phyloP scores from a whole-genome alignment of 2,797 vertebrate genomes.

The Epinephelus malabaricus region DNA sequence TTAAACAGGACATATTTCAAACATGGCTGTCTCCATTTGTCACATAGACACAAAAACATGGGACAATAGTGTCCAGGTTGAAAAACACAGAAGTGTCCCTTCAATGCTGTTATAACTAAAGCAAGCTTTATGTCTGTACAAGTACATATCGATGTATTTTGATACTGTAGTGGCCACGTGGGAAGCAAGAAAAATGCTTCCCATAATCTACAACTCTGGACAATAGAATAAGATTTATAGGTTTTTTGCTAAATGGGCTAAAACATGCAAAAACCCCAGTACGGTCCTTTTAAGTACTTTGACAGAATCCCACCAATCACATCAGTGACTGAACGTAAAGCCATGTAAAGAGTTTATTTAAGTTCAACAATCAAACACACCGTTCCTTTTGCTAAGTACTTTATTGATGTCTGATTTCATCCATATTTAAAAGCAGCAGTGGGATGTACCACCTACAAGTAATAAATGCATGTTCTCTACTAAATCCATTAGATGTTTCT shows the following conservation, averaged over 20 bases:
- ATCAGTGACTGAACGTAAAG: neutral
- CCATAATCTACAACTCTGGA: neutral
- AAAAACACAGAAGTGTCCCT: too few species aligned
- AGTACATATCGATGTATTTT: neutral
- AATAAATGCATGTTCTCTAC: slow-evolving; percentile 48
- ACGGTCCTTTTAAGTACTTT: neutral
- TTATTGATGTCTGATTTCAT: slow-evolving; percentile 27
- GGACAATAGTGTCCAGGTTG: too few species aligned
- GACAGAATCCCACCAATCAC: neutral
- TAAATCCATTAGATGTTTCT: slow-evolving; percentile 30
- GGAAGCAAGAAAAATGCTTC: neutral
- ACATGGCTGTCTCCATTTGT: too few species aligned
- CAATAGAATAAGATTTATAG: neutral
- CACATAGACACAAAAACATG: too few species aligned
- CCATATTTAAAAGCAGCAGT: slow-evolving; percentile 27
- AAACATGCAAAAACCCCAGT: slow-evolving; percentile 34
- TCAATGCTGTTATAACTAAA: neutral
- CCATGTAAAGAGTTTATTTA: neutral
- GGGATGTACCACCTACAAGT: slow-evolving; percentile 9
- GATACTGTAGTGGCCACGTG: neutral
- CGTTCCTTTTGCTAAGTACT: neutral
- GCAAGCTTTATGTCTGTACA: neutral
- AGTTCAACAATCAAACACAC: neutral
- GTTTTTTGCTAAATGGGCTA: slow-evolving; percentile 9
- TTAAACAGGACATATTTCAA: too few species aligned